These are phyloP conservation scores for Polyodon spathula DNA, from an alignment of 2,113 vertebrate species.

Conservation along the genomic window DNA sequence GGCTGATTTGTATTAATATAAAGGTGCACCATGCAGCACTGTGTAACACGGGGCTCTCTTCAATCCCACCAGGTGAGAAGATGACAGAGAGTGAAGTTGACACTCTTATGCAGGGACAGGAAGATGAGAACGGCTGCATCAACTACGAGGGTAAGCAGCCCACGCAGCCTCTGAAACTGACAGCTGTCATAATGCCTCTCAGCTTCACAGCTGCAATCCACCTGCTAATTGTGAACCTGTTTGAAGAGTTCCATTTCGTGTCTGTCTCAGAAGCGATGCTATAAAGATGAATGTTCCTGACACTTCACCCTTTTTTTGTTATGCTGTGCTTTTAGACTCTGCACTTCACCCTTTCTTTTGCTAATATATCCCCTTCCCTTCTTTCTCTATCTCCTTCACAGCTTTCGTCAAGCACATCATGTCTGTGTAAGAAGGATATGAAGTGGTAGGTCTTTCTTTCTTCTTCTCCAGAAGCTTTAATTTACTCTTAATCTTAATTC, in stretches of 20 bases:
- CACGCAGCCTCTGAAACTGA: background rate
- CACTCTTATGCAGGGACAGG: slow-evolving; percentile 81
- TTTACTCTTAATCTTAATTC: slow-evolving; percentile 21
- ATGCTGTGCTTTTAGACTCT: background rate
- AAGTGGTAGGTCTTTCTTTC: slow-evolving; percentile 23
- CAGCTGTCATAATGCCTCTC: no score
- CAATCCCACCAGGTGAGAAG: slow-evolving; percentile 76
- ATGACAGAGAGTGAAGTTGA: slow-evolving; percentile 91
- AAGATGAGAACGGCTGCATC: slow-evolving; percentile 91
- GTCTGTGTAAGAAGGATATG: slow-evolving; percentile 70
- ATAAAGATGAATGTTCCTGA: background rate
- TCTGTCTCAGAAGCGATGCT: background rate
- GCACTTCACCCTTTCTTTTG: background rate
- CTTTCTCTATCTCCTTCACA: slow-evolving; percentile 34
- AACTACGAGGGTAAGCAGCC: slow-evolving; percentile 81
- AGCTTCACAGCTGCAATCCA: no score
- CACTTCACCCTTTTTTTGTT: background rate
- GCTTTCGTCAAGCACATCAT: slow-evolving; percentile 95
- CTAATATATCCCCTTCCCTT: background rate
- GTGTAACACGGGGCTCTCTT: background rate
- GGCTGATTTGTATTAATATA: no score
- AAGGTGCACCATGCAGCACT: background rate
- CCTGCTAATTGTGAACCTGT: no score
- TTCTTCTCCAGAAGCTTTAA: background rate
- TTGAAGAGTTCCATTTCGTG: background rate